These are phyloP conservation scores for Psammodynastes pulverulentus DNA, from an alignment of 2,113 vertebrate species.

Conservation along the genomic window DNA sequence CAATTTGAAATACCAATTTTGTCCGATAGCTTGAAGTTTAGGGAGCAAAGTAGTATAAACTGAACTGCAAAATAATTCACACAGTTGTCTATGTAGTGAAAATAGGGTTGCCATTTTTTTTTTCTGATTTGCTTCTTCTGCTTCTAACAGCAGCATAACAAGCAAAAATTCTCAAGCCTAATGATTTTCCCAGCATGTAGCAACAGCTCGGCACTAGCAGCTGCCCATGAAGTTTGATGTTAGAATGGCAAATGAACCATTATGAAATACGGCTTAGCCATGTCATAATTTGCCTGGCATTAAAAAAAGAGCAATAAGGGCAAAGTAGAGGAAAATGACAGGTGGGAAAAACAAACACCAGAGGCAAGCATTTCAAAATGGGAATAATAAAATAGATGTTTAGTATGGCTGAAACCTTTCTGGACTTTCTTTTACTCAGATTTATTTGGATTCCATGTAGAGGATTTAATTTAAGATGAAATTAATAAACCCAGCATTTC, in stretches of 20 bases:
- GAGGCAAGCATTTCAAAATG: not conserved
- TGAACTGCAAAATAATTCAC: not conserved
- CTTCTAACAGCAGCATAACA: not conserved
- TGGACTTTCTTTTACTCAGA: not conserved
- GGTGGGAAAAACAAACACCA: no score
- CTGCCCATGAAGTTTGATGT: not conserved
- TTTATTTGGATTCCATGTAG: not conserved
- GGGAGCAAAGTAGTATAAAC: not conserved
- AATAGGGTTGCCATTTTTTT: not conserved
- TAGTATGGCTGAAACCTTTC: not conserved
- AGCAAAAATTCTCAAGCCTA: not conserved
- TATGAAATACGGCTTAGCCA: not conserved
- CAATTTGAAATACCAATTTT: constrained; percentile 1
- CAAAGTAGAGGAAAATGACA: not conserved
- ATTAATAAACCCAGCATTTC: not conserved
- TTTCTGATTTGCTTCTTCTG: not conserved
- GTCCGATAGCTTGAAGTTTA: not conserved
- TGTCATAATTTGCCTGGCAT: not conserved
- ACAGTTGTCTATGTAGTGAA: not conserved
- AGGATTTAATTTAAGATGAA: not conserved
- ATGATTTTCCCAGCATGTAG: not conserved
- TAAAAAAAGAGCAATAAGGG: not conserved
- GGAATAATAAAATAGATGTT: not conserved
- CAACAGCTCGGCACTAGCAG: not conserved
- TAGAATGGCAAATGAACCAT: not conserved